A percentile compares a stretch with the other conserved stretches of the same genome.
These are phyloP conservation scores for Chloroclysta siterata DNA, from an alignment of 2,888 invertebrate species.

Conservation along the genomic window DNA sequence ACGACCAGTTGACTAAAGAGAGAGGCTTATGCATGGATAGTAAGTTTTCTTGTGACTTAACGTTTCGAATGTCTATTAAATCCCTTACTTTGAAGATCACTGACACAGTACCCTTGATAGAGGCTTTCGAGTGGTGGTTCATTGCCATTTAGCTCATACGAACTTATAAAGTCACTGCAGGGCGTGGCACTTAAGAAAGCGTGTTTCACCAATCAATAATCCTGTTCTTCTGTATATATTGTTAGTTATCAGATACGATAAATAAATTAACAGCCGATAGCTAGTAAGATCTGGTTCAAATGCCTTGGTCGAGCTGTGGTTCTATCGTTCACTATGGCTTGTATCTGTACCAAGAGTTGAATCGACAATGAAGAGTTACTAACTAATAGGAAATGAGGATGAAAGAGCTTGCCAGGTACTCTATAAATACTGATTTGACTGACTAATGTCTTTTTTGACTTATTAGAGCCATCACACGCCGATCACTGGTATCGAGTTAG, in stretches of 20 bases:
- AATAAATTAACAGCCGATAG: neutral
- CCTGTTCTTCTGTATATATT: neutral
- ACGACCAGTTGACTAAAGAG: conserved; percentile 55
- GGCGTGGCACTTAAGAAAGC: neutral
- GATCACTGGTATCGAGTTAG: no score
- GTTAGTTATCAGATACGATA: neutral
- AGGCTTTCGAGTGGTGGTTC: no score
- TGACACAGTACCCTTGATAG: neutral
- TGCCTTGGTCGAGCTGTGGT: no score
- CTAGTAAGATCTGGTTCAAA: neutral
- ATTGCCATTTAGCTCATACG: no score
- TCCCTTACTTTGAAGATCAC: neutral
- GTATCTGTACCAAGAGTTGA: no score
- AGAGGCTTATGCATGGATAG: conserved; percentile 60
- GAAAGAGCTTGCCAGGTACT: no score
- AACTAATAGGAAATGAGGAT: no score
- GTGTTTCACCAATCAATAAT: neutral
- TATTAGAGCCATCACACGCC: no score
- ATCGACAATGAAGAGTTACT: no score
- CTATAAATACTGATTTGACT: no score
- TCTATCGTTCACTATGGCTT: no score
- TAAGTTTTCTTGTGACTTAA: conserved; percentile 41
- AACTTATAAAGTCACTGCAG: neutral
- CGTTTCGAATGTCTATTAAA: neutral
- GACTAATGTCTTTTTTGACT: no score